Conservation (phyloP, 2,888 invertebrate species). For the Geophilus truncorum region DNA sequence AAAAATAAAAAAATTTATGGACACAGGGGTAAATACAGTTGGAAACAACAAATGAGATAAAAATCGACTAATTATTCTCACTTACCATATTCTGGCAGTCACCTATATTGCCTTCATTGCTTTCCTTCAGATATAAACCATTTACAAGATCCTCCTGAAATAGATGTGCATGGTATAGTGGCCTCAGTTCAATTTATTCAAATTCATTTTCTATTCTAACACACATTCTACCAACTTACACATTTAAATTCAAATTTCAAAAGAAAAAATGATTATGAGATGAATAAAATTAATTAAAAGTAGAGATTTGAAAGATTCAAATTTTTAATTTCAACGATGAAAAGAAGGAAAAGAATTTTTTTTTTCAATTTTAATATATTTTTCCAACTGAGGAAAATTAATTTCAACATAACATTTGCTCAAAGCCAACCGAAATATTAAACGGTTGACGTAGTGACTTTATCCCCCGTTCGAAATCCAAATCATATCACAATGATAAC, state of each 20-base stretch:
- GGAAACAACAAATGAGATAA: not conserved
- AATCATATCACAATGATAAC: not conserved
- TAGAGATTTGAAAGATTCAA: not conserved
- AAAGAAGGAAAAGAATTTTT: not conserved
- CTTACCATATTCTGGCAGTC: slow-evolving; percentile 38
- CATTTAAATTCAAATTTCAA: not conserved
- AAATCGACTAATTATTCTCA: not conserved
- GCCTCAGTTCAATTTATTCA: slow-evolving; percentile 20
- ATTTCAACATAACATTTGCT: not conserved
- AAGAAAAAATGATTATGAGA: not conserved
- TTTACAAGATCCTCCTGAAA: slow-evolving; percentile 38
- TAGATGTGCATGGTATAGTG: not conserved
- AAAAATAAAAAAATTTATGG: not conserved
- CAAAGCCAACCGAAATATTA: not conserved
- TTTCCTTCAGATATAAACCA: slow-evolving; percentile 36
- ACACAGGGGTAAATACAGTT: not conserved
- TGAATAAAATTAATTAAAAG: slow-evolving; percentile 24
- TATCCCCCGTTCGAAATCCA: not conserved
- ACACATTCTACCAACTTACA: not conserved
- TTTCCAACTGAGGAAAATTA: not conserved
- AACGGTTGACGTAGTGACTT: not conserved
- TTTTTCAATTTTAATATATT: not conserved
- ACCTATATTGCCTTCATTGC: slow-evolving; percentile 36
- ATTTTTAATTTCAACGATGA: not conserved
- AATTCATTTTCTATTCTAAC: slow-evolving; percentile 4